These are phyloP conservation scores for Dicrurus megarhynchus DNA, from an alignment of 2,113 vertebrate species.

Conservation along the genomic window DNA sequence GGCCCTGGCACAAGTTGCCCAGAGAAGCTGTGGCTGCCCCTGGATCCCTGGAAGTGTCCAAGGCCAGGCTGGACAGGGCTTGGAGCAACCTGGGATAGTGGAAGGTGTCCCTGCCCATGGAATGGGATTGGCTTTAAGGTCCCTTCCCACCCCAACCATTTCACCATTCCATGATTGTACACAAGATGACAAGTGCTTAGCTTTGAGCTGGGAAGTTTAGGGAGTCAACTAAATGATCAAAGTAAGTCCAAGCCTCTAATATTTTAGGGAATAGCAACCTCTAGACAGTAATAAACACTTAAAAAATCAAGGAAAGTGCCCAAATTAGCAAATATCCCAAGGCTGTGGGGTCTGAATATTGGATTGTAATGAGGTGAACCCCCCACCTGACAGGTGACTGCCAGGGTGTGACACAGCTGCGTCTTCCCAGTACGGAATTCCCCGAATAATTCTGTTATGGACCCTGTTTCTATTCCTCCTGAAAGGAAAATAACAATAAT, in stretches of 20 bases:
- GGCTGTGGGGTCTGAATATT: too few relatives aligned
- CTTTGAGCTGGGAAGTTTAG: not conserved
- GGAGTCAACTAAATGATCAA: not conserved
- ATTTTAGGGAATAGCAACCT: not conserved
- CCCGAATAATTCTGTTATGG: slow-evolving; percentile 97
- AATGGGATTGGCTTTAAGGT: not conserved
- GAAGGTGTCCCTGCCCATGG: not conserved
- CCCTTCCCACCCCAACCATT: not conserved
- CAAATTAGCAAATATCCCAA: not conserved
- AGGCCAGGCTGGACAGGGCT: rapidly evolving
- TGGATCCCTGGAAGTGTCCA: not conserved
- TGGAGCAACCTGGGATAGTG: not conserved
- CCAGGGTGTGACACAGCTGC: slow-evolving; percentile 94
- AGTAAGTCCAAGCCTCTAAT: not conserved
- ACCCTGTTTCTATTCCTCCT: slow-evolving; percentile 98
- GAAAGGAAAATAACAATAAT: not conserved
- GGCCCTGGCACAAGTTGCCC: not conserved
- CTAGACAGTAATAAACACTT: not conserved
- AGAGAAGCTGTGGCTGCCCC: not conserved
- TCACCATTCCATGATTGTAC: not conserved
- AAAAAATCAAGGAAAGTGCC: not conserved
- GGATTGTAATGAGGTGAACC: rapidly evolving
- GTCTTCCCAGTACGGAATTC: slow-evolving; percentile 98
- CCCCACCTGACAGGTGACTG: slow-evolving; percentile 94
- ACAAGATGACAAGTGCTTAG: rapidly evolving